These are phyloP conservation scores for Apistogramma diplotaenia DNA, from an alignment of 2,113 vertebrate genomes.

Conservation along the genomic window DNA sequence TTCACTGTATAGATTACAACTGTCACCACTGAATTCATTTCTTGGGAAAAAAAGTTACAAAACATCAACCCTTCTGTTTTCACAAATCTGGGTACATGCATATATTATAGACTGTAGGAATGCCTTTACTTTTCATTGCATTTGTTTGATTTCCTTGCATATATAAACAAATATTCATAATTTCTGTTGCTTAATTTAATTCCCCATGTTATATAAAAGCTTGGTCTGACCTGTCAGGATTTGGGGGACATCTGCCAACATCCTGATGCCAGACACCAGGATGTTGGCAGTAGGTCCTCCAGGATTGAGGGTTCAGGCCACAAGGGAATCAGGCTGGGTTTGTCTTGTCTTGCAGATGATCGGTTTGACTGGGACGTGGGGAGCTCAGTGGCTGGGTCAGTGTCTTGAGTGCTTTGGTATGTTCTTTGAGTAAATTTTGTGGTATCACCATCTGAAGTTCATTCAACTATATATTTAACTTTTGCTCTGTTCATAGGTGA, in stretches of 20 bases:
- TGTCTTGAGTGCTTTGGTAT: not conserved
- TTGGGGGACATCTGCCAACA: not conserved
- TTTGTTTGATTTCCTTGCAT: not conserved
- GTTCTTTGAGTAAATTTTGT: not conserved
- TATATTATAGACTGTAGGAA: not conserved
- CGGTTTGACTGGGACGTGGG: not conserved
- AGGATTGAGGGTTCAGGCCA: not conserved
- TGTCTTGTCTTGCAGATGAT: fast-evolving
- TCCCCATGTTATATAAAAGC: not conserved
- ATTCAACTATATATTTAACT: conserved; percentile 41
- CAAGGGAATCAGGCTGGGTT: not conserved
- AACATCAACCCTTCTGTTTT: not conserved
- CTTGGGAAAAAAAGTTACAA: not conserved
- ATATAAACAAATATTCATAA: not conserved
- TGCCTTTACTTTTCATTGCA: not conserved
- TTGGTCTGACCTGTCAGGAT: not conserved
- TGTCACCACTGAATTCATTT: not conserved
- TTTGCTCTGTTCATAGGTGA: conserved; percentile 39
- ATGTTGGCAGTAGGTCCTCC: not conserved
- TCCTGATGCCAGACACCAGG: not conserved
- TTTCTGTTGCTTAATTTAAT: not conserved
- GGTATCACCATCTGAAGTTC: not conserved
- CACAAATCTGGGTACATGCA: not conserved
- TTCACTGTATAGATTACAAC: not conserved
- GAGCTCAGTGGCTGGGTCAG: not conserved